Conservation (phyloP, 2,888 invertebrate species). For the Idaea dimidiata region DNA sequence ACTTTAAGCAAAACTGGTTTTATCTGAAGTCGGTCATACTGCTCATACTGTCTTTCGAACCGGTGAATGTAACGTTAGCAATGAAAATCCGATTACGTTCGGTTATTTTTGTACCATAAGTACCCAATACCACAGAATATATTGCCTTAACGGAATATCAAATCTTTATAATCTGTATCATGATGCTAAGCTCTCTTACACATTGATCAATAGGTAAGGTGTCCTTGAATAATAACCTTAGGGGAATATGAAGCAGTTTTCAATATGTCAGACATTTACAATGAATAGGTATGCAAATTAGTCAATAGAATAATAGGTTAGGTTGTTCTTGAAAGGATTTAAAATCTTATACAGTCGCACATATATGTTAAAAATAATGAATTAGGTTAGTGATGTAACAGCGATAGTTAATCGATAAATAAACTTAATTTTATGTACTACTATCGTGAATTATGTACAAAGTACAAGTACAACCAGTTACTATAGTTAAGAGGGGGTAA, state of each 20-base stretch:
- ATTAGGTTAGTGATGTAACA: constrained; percentile 17
- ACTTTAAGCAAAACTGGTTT: constrained; percentile 55
- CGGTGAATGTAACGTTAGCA: constrained; percentile 31
- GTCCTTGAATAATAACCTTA: not conserved
- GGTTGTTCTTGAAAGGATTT: not conserved
- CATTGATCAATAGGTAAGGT: not conserved
- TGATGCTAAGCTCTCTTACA: constrained; percentile 5
- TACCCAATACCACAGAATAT: constrained; percentile 1
- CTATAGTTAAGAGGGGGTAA: no score
- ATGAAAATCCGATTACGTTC: constrained; percentile 22
- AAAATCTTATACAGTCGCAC: constrained; percentile 14
- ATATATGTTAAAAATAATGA: constrained; percentile 5
- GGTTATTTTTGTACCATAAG: constrained; percentile 13
- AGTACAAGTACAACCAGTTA: no score
- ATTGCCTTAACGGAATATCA: constrained; percentile 19
- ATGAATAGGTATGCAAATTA: not conserved
- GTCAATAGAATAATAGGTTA: not conserved
- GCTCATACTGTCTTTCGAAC: constrained; percentile 33
- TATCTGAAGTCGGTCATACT: constrained; percentile 47
- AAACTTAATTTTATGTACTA: no score
- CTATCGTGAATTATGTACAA: no score
- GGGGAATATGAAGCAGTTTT: not conserved
- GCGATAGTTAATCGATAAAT: constrained; percentile 25
- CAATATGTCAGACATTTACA: not conserved
- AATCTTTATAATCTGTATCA: constrained; percentile 11